Percentiles rank a stretch among this genome's conserved stretches.
These are phyloP conservation scores for Eupithecia centaureata DNA, from an alignment of 2,888 invertebrate genomes.

Conservation along the genomic window DNA sequence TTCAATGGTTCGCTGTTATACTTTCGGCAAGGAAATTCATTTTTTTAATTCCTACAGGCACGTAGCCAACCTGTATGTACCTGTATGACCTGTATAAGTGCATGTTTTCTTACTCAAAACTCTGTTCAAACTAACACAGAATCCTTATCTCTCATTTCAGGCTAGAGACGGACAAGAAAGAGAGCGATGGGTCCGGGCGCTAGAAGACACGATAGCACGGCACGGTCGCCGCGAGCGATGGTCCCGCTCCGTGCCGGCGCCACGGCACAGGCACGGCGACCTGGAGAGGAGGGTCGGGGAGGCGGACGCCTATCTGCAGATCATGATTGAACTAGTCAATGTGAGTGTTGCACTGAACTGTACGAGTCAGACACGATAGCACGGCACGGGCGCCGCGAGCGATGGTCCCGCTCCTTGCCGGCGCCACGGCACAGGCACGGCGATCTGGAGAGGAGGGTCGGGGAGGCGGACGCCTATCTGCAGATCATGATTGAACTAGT, in stretches of 20 bases:
- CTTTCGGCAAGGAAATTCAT: too few relatives aligned
- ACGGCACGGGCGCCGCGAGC: constrained; percentile 86
- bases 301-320: constrained; percentile 97
- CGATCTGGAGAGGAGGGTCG: constrained; percentile 94
- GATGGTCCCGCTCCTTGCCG: constrained; percentile 77
- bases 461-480: constrained; percentile 98
- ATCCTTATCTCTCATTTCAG: constrained; percentile 77
- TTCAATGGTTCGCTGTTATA: neutral
- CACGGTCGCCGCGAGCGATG: constrained; percentile 85
- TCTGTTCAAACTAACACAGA: neutral
- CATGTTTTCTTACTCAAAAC: neutral
- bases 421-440: constrained; percentile 71
- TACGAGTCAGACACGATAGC: constrained; percentile 82
- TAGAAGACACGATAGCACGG: constrained; percentile 96
- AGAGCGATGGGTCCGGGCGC: constrained; percentile 97
- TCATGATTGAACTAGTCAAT: constrained; percentile 91
- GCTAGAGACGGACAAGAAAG: constrained; percentile 97
- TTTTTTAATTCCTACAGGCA: too few relatives aligned
- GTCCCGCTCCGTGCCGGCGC: constrained; percentile 73
- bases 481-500: constrained; percentile 95
- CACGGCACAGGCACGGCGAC: constrained; percentile 80
- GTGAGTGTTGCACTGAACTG: constrained; percentile 6
- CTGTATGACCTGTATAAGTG: too few relatives aligned
- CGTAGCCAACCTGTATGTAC: too few relatives aligned
- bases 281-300: constrained; percentile 96